phyloP scores from a whole-genome alignment of 1,140 invertebrate genomes.

The Hypsibius dujardini region DNA sequence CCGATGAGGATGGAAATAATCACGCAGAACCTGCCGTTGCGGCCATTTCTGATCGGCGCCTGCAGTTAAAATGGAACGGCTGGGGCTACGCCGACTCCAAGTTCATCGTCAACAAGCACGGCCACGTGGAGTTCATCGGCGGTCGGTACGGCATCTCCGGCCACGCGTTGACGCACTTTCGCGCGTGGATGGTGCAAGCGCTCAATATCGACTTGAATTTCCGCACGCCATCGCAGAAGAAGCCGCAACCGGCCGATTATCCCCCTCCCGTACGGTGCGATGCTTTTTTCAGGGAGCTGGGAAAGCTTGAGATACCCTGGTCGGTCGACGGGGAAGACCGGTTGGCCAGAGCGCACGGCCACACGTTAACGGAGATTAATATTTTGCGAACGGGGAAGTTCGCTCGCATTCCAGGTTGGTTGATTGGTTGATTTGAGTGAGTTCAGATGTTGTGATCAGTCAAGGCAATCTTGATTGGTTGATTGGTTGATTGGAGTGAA shows the following conservation, averaged over 20 bases:
- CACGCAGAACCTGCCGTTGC: background rate
- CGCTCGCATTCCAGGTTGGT: slow-evolving; percentile 77
- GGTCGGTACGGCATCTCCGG: slow-evolving; percentile 40
- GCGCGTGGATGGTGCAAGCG: slow-evolving; percentile 35
- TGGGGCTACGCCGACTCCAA: slow-evolving; percentile 91
- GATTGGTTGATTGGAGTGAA: too few species aligned
- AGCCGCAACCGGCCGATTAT: slow-evolving; percentile 28
- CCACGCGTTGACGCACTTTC: slow-evolving; percentile 23
- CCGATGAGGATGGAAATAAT: too few species aligned
- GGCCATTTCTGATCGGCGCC: slow-evolving; percentile 26
- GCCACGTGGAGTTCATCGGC: slow-evolving; percentile 51
- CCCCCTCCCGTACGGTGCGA: slow-evolving; percentile 34
- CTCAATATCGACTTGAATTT: slow-evolving; percentile 35
- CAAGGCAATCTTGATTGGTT: too few species aligned
- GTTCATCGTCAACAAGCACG: slow-evolving; percentile 46
- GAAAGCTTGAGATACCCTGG: slow-evolving; percentile 44
- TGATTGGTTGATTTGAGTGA: slow-evolving; percentile 44
- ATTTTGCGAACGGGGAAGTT: slow-evolving; percentile 50
- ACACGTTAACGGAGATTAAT: slow-evolving; percentile 78
- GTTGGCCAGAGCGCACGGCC: slow-evolving; percentile 75
- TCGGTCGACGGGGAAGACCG: slow-evolving; percentile 64
- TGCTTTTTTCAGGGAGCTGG: slow-evolving; percentile 44
- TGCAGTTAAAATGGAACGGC: slow-evolving; percentile 77
- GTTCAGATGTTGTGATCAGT: too few species aligned
- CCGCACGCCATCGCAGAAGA: slow-evolving; percentile 33